These are phyloP conservation scores for Phasianus colchicus DNA, from an alignment of 2,113 vertebrate species.

Conservation along the genomic window DNA sequence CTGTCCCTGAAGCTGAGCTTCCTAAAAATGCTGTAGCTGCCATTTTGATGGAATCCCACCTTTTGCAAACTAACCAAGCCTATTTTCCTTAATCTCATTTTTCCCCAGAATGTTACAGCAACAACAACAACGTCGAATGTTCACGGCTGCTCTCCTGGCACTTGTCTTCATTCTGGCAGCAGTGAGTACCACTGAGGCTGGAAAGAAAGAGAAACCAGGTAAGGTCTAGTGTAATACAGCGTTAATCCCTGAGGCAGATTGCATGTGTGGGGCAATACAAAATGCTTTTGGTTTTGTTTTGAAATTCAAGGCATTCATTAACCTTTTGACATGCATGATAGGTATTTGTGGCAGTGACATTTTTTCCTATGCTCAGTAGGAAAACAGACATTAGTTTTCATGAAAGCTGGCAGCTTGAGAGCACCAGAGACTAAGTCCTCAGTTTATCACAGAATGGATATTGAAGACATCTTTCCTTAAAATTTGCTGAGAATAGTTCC, in stretches of 20 bases:
- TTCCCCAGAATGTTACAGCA: conserved; percentile 77
- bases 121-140: conserved; percentile 72
- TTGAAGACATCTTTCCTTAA: background rate
- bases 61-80: background rate
- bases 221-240: background rate
- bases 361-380: background rate
- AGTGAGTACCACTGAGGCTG: conserved; percentile 76
- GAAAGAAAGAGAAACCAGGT: conserved; percentile 86
- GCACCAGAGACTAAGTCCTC: background rate
- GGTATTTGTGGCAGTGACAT: conserved; percentile 16
- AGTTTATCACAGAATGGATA: background rate
- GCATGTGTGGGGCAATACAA: background rate
- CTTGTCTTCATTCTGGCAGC: conserved; percentile 79
- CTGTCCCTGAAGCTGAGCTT: background rate
- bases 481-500: background rate
- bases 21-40: background rate
- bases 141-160: conserved; percentile 76
- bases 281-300: background rate
- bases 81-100: background rate
- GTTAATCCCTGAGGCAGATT: background rate
- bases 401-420: conserved; percentile 18
- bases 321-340: background rate
- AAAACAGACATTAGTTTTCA: conserved; percentile 1
- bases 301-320: conserved; percentile 15
- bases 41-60: background rate